Evolutionary conservation across 2,113 vertebrate species (phyloP).

Genomic region (Pelodiscus sinensis): DNA sequence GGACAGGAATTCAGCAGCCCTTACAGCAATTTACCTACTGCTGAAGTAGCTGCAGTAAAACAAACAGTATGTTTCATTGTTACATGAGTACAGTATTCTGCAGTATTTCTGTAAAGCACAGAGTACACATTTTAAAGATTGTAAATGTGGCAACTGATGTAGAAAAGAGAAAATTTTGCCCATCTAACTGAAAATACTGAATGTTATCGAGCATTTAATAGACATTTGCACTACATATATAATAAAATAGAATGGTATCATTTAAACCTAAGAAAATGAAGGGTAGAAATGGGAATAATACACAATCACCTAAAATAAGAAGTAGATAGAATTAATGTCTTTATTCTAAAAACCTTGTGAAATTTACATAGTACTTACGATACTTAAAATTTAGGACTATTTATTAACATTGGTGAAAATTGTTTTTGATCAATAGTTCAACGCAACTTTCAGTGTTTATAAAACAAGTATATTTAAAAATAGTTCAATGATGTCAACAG

Average conservation of each 20-base stretch:
- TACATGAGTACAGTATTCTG: neutral
- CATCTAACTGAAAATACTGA: neutral
- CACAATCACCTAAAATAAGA: neutral
- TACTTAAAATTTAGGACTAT: neutral
- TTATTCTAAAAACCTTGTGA: neutral
- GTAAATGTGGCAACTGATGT: neutral
- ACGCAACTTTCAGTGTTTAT: neutral
- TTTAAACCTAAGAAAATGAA: neutral
- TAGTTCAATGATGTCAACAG: neutral
- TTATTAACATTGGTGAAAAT: fast-evolving
- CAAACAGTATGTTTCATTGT: fast-evolving
- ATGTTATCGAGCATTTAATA: fast-evolving
- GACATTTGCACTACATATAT: neutral
- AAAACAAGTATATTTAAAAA: neutral
- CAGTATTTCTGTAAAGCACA: neutral
- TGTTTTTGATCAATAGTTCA: neutral
- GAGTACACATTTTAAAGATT: neutral
- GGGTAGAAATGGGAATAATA: neutral
- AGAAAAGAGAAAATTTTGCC: neutral
- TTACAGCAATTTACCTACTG: neutral
- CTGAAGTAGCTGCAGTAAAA: neutral
- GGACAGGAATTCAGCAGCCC: neutral
- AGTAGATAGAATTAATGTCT: neutral
- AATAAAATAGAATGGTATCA: neutral
- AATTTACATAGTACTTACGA: neutral